A percentile compares a stretch with the other conserved stretches of the same genome.
phyloP scores from a whole-genome alignment of 2,113 vertebrate genomes.

The Phoenicopterus ruber region DNA sequence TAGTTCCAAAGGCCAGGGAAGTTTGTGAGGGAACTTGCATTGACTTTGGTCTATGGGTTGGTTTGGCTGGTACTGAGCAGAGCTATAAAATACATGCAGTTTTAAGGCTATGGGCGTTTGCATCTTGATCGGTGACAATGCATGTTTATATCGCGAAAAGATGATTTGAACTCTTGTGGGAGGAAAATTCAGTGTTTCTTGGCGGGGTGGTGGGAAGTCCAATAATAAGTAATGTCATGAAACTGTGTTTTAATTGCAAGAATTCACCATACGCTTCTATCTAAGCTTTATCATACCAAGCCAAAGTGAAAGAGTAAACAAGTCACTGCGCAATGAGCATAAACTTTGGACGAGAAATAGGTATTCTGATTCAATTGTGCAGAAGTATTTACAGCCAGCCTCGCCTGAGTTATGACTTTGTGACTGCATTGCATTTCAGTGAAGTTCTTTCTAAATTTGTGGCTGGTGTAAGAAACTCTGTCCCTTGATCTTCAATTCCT shows the following conservation, averaged over 20 bases:
- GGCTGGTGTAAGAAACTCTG: background rate
- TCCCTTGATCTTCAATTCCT: background rate
- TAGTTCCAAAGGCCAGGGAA: background rate
- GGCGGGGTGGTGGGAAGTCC: background rate
- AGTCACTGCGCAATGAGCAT: accelerated
- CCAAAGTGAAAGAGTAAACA: background rate
- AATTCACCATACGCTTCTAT: background rate
- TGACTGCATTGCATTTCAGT: background rate
- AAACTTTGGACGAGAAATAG: background rate
- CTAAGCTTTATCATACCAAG: background rate
- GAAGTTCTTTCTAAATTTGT: background rate
- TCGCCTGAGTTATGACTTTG: background rate
- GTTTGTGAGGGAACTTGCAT: background rate
- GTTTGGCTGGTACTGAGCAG: background rate
- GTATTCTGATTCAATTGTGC: background rate
- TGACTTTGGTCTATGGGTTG: background rate
- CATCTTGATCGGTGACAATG: background rate
- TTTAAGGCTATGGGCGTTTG: background rate
- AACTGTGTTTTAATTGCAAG: background rate
- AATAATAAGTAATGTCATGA: accelerated
- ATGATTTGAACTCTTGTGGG: background rate
- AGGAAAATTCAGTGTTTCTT: background rate
- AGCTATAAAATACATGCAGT: accelerated
- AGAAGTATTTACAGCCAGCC: background rate
- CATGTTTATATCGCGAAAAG: background rate